phyloP scores from a whole-genome alignment of 2,797 vertebrate genomes.

The Eutrigla gurnardus region DNA sequence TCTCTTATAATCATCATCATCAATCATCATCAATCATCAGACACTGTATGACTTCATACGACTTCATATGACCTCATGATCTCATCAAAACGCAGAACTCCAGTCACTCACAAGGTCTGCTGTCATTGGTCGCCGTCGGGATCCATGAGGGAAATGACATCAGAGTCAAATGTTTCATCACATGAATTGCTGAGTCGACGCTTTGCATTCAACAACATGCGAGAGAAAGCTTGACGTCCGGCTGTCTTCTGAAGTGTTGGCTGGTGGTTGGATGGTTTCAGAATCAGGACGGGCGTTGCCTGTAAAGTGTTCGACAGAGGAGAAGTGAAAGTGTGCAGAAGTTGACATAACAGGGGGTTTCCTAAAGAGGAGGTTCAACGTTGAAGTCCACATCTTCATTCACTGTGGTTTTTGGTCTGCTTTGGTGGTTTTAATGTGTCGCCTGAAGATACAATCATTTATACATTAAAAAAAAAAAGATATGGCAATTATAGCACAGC shows the following conservation, averaged over 20 bases:
- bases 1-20: neutral
- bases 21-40: constrained; percentile 1
- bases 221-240: neutral
- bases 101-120: neutral
- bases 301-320: neutral
- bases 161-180: neutral
- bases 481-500: neutral
- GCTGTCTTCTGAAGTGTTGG: neutral
- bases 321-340: constrained; percentile 22
- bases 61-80: too few species aligned
- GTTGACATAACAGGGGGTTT: neutral
- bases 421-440: neutral
- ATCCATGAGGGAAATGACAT: neutral
- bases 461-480: neutral
- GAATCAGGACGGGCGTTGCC: neutral
- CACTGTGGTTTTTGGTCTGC: constrained; percentile 2
- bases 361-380: neutral
- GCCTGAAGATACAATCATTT: neutral
- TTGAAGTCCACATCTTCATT: neutral
- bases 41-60: constrained; percentile 36
- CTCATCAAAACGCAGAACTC: constrained; percentile 14
- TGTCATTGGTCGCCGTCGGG: neutral
- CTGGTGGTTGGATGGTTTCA: neutral
- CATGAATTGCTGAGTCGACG: neutral
- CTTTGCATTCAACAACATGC: neutral